phyloP scores from a whole-genome alignment of 2,888 invertebrate species.

The Liopterus haemorrhoidalis region DNA sequence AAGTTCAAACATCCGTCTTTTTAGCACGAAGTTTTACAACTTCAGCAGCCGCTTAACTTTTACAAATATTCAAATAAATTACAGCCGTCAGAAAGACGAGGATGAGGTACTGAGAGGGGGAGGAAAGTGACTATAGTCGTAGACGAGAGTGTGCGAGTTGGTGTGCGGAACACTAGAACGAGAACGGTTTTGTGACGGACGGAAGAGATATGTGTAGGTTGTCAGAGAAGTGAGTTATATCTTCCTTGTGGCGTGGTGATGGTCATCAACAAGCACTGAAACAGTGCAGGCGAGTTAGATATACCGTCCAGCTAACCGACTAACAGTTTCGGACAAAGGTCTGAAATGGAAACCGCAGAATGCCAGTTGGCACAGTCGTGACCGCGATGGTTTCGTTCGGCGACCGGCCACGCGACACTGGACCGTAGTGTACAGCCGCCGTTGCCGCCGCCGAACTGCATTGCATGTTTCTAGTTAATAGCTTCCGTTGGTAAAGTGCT shows the following conservation, averaged over 20 bases:
- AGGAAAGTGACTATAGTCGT: constrained; percentile 6
- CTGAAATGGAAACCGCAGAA: background rate
- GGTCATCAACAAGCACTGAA: no score
- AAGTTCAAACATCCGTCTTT: constrained; percentile 39
- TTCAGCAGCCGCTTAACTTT: constrained; percentile 20
- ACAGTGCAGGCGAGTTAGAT: constrained; percentile 2
- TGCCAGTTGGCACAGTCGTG: constrained; percentile 18
- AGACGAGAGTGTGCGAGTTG: background rate
- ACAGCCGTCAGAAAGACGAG: constrained; percentile 9
- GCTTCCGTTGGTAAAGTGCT: constrained; percentile 35
- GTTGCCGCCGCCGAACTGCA: constrained; percentile 19
- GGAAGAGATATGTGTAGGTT: constrained; percentile 42
- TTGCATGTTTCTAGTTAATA: constrained; percentile 35
- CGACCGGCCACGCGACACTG: background rate
- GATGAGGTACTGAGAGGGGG: constrained; percentile 11
- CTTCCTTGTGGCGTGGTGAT: constrained; percentile 36
- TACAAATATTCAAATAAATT: constrained; percentile 22
- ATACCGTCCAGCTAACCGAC: constrained; percentile 15
- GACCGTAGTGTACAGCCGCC: constrained; percentile 5
- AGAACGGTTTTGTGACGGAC: no score
- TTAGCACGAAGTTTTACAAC: constrained; percentile 38
- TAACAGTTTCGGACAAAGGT: constrained; percentile 16
- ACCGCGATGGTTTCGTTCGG: constrained; percentile 10
- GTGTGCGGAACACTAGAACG: constrained; percentile 22
- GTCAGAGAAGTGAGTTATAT: constrained; percentile 41